Evolutionary conservation across 2,113 vertebrate genomes (phyloP), one percentile per base, ranked within the genome.

Genomic region (Lepus europaeus): DNA sequence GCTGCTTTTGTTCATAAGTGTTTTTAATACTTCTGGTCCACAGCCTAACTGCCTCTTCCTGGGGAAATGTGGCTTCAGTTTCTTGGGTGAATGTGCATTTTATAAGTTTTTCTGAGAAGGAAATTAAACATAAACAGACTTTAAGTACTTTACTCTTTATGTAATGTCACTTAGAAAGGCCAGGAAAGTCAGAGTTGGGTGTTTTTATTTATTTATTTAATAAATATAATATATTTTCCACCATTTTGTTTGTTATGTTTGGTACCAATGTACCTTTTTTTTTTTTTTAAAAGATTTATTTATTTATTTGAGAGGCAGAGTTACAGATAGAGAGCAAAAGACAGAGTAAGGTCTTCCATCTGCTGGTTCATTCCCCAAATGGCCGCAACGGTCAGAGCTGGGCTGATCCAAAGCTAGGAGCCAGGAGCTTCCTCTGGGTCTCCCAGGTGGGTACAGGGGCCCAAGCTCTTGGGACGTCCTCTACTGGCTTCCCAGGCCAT

Each of bases 121-220:
- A 97, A 97, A 95, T 96, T 94, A 96, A 97, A 95, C 91, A 95
- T 95, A 97, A 96, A 97, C 97, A 93, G 69, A 96, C 93, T 92
- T 53, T 97, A 94, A 97, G 82, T 95, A 78, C 88, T 97, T 97
- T 88, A 74, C 53, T 98, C 68, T 88, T 98, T 97, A 96, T 94
- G 73, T 97, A 96, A 94, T n/a, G 0, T 92, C 88, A 68, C 64
- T 95, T 83, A 96, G 94, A 94, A 96, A 95, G 96, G 84, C 81
- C 81, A 97, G 88, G 95, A 98, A 98, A 97, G 96, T 97, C 27
- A 74, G 90, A n/a, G 59, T 96, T 90, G 53, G 89, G 84, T 69
- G 45, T 45, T 45, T 45, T 89, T 93, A 81, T 92, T 96, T 94
- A 89, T 87, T 97, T 93, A 96, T 90, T 96, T 96, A 95, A 96